phyloP scores from a whole-genome alignment of 1,140 invertebrate species.

The Pantala flavescens region DNA sequence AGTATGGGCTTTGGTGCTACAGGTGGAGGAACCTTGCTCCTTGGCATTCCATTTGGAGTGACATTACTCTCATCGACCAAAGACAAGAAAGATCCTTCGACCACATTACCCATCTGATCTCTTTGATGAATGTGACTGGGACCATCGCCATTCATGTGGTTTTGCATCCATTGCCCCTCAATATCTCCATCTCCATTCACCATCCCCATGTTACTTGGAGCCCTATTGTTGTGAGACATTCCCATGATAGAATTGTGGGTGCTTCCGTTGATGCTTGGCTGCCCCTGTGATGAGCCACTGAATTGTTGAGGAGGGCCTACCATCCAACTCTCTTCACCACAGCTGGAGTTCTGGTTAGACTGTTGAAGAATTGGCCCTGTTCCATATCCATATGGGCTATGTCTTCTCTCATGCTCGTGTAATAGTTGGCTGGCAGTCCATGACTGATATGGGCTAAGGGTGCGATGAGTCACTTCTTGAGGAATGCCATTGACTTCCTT shows the following conservation, averaged over 20 bases:
- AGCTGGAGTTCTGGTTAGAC: constrained; percentile 15
- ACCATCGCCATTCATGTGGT: constrained; percentile 3
- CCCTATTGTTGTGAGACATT: constrained; percentile 30
- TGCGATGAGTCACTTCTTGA: constrained; percentile 31
- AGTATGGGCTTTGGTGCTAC: constrained; percentile 25
- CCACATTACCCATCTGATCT: background rate
- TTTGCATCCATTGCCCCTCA: background rate
- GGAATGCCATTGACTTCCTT: background rate
- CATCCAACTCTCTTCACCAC: constrained; percentile 27
- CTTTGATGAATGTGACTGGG: constrained; percentile 16
- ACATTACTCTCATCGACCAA: constrained; percentile 31
- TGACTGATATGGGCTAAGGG: constrained; percentile 42
- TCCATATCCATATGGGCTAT: constrained; percentile 34
- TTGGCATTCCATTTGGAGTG: constrained; percentile 34
- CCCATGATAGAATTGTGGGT: constrained; percentile 22
- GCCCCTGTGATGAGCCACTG: constrained; percentile 26
- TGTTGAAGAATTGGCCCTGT: constrained; percentile 11
- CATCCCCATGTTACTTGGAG: constrained; percentile 23
- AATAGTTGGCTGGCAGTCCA: constrained; percentile 48
- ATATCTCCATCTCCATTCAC: background rate
- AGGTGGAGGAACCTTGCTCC: constrained; percentile 26
- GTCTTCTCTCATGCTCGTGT: constrained; percentile 46
- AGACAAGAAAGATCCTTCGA: constrained; percentile 19
- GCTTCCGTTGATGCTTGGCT: constrained; percentile 27
- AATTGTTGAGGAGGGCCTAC: background rate